Conservation (phyloP, 2,797 vertebrate species). For the Neosalanx taihuensis region DNA sequence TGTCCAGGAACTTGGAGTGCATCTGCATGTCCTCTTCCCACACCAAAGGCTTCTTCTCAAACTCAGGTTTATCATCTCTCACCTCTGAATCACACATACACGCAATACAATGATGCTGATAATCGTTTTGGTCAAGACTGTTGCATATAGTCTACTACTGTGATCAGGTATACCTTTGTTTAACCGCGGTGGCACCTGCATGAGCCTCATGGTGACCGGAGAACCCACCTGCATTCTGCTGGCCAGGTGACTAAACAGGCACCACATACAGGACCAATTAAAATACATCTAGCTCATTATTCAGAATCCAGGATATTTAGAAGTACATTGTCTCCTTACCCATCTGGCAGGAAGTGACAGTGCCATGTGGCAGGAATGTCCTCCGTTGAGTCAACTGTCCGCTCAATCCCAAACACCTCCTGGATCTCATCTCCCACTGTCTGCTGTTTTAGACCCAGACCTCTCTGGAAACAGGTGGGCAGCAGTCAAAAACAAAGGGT, state of each 20-base stretch:
- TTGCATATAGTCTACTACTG: neutral
- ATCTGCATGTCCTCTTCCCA: conserved; percentile 89
- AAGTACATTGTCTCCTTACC: conserved; percentile 66
- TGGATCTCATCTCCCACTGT: conserved; percentile 57
- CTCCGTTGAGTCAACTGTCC: conserved; percentile 54
- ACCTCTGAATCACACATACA: conserved; percentile 45
- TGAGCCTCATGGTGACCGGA: conserved; percentile 71
- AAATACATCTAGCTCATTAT: neutral
- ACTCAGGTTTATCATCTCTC: conserved; percentile 44
- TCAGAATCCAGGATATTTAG: no score
- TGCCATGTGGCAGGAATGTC: conserved; percentile 73
- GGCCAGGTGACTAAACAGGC: conserved; percentile 74
- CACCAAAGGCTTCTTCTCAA: conserved; percentile 74
- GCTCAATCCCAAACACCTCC: conserved; percentile 82
- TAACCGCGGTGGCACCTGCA: conserved; percentile 67
- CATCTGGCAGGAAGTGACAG: conserved; percentile 81
- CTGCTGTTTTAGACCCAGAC: conserved; percentile 73
- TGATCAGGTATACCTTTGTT: conserved; percentile 64
- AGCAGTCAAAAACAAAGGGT: no score
- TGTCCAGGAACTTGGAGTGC: conserved; percentile 80
- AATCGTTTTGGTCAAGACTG: no score
- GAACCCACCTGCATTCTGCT: conserved; percentile 82
- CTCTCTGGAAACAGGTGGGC: conserved; percentile 60
- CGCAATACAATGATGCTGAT: neutral
- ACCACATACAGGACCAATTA: conserved; percentile 11